Conservation (phyloP, 92 coral and sea anemone genomes). For the Plumapathes pennacea region DNA sequence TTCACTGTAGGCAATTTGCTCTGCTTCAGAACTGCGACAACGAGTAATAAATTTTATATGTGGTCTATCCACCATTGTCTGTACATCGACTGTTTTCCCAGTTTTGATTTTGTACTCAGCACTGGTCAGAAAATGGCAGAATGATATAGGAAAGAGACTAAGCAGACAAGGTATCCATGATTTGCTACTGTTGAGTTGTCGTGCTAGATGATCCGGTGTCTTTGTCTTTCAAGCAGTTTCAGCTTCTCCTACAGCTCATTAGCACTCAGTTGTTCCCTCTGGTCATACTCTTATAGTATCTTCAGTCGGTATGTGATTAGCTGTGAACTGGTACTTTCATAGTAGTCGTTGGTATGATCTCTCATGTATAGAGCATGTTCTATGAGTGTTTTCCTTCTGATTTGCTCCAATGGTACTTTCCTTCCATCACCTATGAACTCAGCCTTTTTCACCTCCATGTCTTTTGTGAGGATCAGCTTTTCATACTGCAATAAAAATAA, state of each 20-base stretch:
- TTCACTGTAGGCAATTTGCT: conserved; percentile 43
- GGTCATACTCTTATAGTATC: conserved; percentile 18
- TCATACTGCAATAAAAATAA: conserved; percentile 21
- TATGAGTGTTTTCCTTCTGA: conserved; percentile 12
- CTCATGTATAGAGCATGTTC: conserved; percentile 20
- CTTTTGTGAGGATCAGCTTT: conserved; percentile 25
- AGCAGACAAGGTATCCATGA: conserved; percentile 49
- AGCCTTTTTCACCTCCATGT: not conserved
- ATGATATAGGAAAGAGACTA: conserved; percentile 31
- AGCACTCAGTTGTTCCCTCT: not conserved
- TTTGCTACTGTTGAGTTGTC: conserved; percentile 33
- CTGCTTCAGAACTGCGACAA: conserved; percentile 51
- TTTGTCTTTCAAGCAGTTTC: conserved; percentile 16
- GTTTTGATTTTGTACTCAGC: conserved; percentile 27
- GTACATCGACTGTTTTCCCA: conserved; percentile 30
- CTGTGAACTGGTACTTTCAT: not conserved
- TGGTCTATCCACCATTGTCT: conserved; percentile 40
- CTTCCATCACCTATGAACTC: conserved; percentile 22
- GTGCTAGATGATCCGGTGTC: conserved; percentile 24
- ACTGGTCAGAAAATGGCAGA: conserved; percentile 23
- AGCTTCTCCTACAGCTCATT: conserved; percentile 11
- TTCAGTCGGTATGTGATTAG: conserved; percentile 5
- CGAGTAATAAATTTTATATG: conserved; percentile 44
- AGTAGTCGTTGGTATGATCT: conserved; percentile 11
- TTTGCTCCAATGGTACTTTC: conserved; percentile 26